Conservation (phyloP, 1,140 invertebrate genomes). For the Chionoecetes opilio region DNA sequence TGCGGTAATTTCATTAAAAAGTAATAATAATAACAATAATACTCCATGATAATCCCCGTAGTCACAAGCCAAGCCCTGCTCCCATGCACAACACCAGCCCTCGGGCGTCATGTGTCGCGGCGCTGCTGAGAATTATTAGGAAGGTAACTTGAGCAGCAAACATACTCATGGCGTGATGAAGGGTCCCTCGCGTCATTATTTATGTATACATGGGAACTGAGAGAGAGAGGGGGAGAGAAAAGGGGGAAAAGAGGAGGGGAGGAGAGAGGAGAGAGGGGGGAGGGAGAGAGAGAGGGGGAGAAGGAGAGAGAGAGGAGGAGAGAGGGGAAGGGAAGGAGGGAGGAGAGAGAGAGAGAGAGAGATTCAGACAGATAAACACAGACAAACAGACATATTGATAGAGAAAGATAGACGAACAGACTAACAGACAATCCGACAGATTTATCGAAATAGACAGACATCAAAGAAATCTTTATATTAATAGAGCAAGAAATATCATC, state of each 20-base stretch:
- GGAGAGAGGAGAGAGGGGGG: background rate
- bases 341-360: background rate
- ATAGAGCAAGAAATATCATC: no score
- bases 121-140: background rate
- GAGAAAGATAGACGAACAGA: background rate
- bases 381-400: background rate
- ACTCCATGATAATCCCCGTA: no score
- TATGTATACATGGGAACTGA: background rate
- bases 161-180: background rate
- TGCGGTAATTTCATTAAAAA: no score
- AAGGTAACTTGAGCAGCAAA: background rate
- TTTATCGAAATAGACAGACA: background rate
- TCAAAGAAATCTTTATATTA: no score
- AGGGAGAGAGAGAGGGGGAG: background rate
- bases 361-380: background rate
- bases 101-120: background rate
- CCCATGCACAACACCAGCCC: no score
- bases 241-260: background rate
- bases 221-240: background rate
- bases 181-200: background rate
- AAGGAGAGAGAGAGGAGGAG: background rate
- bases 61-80: no score
- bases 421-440: background rate
- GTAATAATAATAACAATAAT: no score
- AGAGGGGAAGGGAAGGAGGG: background rate